Percentiles rank a stretch among this genome's conserved stretches.
Evolutionary conservation across 2,113 vertebrate genomes (phyloP).

Genomic region (Cololabis saira): DNA sequence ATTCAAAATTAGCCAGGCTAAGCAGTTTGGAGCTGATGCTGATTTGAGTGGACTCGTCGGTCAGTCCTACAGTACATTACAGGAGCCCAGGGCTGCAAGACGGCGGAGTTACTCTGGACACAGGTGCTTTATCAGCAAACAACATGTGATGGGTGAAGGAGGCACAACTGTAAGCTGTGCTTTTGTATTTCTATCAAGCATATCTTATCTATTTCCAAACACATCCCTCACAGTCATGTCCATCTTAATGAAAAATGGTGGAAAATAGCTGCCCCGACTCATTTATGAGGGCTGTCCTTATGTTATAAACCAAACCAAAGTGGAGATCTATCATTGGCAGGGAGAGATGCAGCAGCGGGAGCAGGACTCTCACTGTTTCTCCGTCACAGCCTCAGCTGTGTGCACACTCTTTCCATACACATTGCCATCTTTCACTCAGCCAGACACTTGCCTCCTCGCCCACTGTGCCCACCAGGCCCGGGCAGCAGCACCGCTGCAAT

Average conservation of each 20-base stretch:
- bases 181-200: constrained; percentile 4
- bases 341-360: constrained; percentile 63
- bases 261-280: constrained; percentile 18
- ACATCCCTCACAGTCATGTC: background rate
- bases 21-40: constrained; percentile 77
- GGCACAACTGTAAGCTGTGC: constrained; percentile 19
- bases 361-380: constrained; percentile 69
- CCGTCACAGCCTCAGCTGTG: constrained; percentile 75
- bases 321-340: constrained; percentile 66
- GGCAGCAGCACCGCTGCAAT: constrained; percentile 52
- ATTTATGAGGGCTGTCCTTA: constrained; percentile 30
- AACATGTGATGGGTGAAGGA: constrained; percentile 37
- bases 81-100: constrained; percentile 54
- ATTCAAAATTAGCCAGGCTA: constrained; percentile 75
- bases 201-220: background rate
- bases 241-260: background rate
- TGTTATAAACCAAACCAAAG: constrained; percentile 62
- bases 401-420: constrained; percentile 56
- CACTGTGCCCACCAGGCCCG: constrained; percentile 65
- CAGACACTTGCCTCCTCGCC: constrained; percentile 63
- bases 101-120: constrained; percentile 56
- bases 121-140: constrained; percentile 73
- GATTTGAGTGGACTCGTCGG: constrained; percentile 73
- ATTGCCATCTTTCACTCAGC: constrained; percentile 76
- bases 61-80: constrained; percentile 68